Evolutionary conservation across 2,888 invertebrate genomes (phyloP).

Genomic region (Philopedon plagiatum): DNA sequence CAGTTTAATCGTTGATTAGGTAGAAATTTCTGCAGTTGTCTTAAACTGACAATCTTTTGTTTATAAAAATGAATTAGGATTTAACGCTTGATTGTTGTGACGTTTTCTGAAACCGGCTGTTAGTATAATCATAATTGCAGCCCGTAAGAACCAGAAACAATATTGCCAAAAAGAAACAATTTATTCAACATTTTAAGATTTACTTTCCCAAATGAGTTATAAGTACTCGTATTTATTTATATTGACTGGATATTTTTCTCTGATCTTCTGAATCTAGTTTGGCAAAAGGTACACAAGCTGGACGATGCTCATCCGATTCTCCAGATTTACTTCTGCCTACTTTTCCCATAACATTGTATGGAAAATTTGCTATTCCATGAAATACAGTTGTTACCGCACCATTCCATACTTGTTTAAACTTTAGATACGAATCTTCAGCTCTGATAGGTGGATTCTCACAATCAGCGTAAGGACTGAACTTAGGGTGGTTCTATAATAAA

Average conservation of each 20-base stretch:
- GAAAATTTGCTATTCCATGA: constrained; percentile 57
- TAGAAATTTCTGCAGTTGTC: too few species aligned
- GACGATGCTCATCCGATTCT: neutral
- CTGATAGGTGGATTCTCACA: constrained; percentile 57
- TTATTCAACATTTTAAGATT: neutral
- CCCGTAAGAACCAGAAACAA: too few species aligned
- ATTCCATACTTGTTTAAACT: constrained; percentile 59
- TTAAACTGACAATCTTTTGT: too few species aligned
- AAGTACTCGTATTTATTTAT: too few species aligned
- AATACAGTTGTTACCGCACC: constrained; percentile 54
- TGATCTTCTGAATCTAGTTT: constrained; percentile 18
- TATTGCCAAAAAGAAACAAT: too few species aligned
- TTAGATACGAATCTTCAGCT: constrained; percentile 51
- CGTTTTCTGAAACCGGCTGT: too few species aligned
- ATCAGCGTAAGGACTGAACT: constrained; percentile 51
- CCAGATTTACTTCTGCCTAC: constrained; percentile 8
- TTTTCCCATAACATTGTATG: constrained; percentile 52
- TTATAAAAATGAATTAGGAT: too few species aligned
- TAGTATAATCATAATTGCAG: too few species aligned
- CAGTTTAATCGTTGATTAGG: too few species aligned
- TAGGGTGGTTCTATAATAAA: constrained; percentile 11
- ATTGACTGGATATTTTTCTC: constrained; percentile 4
- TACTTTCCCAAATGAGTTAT: neutral
- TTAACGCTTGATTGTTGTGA: too few species aligned
- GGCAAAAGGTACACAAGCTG: constrained; percentile 19